These are phyloP conservation scores for Poecilia velifera DNA, from an alignment of 2,797 vertebrate species.

Conservation along the genomic window DNA sequence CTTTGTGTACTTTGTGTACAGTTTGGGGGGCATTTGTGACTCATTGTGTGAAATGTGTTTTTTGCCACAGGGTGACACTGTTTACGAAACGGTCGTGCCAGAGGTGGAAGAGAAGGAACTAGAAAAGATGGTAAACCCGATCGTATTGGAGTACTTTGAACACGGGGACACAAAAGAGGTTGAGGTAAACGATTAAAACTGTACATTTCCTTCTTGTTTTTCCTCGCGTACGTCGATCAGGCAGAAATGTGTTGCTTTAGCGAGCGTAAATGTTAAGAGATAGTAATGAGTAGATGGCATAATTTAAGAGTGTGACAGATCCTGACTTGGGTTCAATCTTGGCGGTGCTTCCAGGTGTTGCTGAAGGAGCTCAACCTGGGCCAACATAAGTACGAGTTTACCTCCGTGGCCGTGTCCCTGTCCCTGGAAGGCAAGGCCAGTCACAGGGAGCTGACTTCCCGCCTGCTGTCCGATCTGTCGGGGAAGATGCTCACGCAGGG, in stretches of 20 bases:
- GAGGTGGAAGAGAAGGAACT: slow-evolving; percentile 86
- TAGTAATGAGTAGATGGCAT: background rate
- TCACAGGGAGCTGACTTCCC: slow-evolving; percentile 89
- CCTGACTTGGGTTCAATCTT: background rate
- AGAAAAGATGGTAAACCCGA: slow-evolving; percentile 88
- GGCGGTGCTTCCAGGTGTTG: slow-evolving; percentile 75
- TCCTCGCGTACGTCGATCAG: background rate
- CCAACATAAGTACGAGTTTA: slow-evolving; percentile 80
- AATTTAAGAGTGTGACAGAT: background rate
- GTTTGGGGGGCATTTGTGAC: background rate
- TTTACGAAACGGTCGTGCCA: slow-evolving; percentile 87
- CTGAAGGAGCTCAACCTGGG: slow-evolving; percentile 87
- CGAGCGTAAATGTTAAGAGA: background rate
- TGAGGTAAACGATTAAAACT: slow-evolving; percentile 71
- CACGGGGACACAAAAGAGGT: slow-evolving; percentile 90
- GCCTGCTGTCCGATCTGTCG: slow-evolving; percentile 86
- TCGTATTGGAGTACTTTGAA: slow-evolving; percentile 90
- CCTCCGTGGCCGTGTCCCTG: slow-evolving; percentile 85
- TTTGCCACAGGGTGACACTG: slow-evolving; percentile 82
- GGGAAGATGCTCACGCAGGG: slow-evolving; percentile 80
- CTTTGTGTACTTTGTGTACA: background rate
- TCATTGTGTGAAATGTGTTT: background rate
- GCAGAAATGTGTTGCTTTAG: background rate
- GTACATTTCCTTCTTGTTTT: background rate
- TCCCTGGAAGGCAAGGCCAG: slow-evolving; percentile 90